Evolutionary conservation across 2,888 invertebrate genomes (phyloP).

Genomic region (Pyrocoelia pectoralis): DNA sequence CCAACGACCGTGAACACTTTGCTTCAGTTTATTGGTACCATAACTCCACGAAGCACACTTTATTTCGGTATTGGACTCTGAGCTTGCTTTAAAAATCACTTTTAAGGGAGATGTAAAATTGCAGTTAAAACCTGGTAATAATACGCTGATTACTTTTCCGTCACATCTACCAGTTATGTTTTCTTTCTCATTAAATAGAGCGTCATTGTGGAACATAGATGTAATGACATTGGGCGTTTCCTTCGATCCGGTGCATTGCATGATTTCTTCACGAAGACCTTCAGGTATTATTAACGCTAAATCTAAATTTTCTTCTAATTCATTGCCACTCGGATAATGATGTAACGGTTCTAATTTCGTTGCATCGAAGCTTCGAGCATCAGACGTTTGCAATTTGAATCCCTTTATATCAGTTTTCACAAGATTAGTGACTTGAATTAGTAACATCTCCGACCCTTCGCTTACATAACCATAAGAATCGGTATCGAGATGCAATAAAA

Average conservation of each 20-base stretch:
- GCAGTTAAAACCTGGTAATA: constrained; percentile 63
- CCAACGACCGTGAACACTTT: constrained; percentile 40
- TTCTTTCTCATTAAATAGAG: constrained; percentile 31
- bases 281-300: constrained; percentile 40
- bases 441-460: constrained; percentile 26
- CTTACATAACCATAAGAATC: constrained; percentile 6
- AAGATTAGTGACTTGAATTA: constrained; percentile 28
- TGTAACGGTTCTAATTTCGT: constrained; percentile 5
- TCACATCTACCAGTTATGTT: constrained; percentile 36
- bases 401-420: constrained; percentile 25
- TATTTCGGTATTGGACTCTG: constrained; percentile 4
- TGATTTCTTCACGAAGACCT: constrained; percentile 21
- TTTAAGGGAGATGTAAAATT: constrained; percentile 64
- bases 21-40: constrained; percentile 59
- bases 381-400: not conserved
- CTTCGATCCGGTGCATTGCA: constrained; percentile 4
- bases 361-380: not conserved
- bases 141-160: constrained; percentile 65
- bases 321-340: not conserved
- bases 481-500: constrained; percentile 52
- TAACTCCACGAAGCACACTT: constrained; percentile 65
- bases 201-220: constrained; percentile 35
- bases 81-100: constrained; percentile 59
- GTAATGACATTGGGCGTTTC: constrained; percentile 23
- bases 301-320: constrained; percentile 17